Evolutionary conservation across 2,888 invertebrate species (phyloP), one percentile per base, ranked within the genome.

Genomic region (Prosopocoilus inquinatus): DNA sequence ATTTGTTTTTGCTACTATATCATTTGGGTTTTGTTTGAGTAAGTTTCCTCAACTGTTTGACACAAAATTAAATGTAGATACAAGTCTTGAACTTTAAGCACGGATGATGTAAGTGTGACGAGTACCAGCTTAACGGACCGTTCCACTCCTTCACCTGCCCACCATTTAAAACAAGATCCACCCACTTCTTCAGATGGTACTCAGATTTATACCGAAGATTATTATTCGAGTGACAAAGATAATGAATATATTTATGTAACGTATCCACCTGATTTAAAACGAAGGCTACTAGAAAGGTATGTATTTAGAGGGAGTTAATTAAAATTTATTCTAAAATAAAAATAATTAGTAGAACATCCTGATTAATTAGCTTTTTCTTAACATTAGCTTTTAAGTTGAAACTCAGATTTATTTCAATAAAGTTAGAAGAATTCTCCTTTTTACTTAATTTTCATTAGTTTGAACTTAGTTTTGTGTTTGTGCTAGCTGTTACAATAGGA

Each of bases 1-100:
- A 85, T 94, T 61, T 91, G 91, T 76, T 87, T 92, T 77, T 94
- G 94, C 78, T 94, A 94, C 77, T 94, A 94, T 79, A 87, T 94
- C 70, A 91, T 94, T 67, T 94, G 94, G 90, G 90, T 93, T 64
- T 84, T 94, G 57, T 94, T 92, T 78, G 94, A 93, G 94, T 94
- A 81, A 87, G 90, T 86, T 67, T 50, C 44, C 16, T 46, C n/a
- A 12, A 34, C n/a, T 8, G 38, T 36, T 9, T 12, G 16, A 36
- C 39, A 15, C 44, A 12, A 12, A 28, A 32, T 11, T 13, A 2
- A 8, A 50, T 50, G n/a, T 41, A 50, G 39, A 49, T 38, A 11
- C n/a, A 35, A 35, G 47, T 38, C 36, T 36, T 38, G 15, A 12
- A 32, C 66, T 72, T 73, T 50, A 67, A 88, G 88, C 74, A 86